These are phyloP conservation scores for Oreochromis tanganicae DNA, from an alignment of 2,113 vertebrate species.

Conservation along the genomic window DNA sequence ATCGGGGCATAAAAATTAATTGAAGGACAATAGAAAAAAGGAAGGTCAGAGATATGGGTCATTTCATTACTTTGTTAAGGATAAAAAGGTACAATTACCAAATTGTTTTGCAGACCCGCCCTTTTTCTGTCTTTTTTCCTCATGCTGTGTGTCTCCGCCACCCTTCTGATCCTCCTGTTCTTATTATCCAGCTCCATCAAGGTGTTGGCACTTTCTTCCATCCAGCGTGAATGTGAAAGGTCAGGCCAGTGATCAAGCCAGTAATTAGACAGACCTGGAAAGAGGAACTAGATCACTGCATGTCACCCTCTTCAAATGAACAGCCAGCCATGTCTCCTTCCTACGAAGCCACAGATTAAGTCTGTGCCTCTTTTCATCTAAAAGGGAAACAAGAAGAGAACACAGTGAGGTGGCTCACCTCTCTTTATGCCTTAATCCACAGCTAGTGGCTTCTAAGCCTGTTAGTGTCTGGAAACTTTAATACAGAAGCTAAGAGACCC, in stretches of 20 bases:
- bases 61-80: conserved; percentile 13
- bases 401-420: neutral
- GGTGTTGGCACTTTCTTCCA: conserved; percentile 48
- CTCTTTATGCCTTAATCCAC: conserved; percentile 44
- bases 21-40: neutral
- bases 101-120: neutral
- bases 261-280: conserved; percentile 74
- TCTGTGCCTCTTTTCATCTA: conserved; percentile 57
- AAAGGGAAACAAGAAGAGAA: conserved; percentile 28
- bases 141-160: neutral
- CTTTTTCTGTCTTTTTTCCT: neutral
- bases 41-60: neutral
- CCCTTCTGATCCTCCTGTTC: conserved; percentile 6
- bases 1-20: neutral
- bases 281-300: conserved; percentile 56
- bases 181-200: conserved; percentile 68
- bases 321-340: conserved; percentile 5
- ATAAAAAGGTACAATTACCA: conserved; percentile 45
- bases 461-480: conserved; percentile 51
- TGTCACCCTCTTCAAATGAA: conserved; percentile 60
- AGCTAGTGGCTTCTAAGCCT: conserved; percentile 41
- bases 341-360: conserved; percentile 15
- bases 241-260: conserved; percentile 66
- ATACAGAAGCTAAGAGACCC: conserved; percentile 42
- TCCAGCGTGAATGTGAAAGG: conserved; percentile 71